phyloP scores from a whole-genome alignment of 1,140 invertebrate genomes.

The Panagrolaimus sp. region DNA sequence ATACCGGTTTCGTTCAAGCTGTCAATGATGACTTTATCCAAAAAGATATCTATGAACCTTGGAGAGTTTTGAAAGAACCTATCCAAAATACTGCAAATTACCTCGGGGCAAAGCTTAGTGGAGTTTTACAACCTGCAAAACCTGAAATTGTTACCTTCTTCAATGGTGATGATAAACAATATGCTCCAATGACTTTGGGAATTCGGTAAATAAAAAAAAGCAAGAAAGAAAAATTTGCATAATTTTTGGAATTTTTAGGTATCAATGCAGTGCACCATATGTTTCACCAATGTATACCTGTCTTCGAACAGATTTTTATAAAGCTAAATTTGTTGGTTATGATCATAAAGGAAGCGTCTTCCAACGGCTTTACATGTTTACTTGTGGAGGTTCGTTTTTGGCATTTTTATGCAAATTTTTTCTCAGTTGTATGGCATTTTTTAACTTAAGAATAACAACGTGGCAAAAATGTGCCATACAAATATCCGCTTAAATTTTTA shows the following conservation, averaged over 20 bases:
- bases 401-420: neutral
- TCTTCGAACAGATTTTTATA: conserved; percentile 4
- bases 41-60: neutral
- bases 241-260: no score
- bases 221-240: no score
- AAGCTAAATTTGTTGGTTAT: conserved; percentile 1
- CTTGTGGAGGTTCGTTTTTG: neutral
- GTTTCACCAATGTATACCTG: conserved; percentile 6
- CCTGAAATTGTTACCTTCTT: conserved; percentile 2
- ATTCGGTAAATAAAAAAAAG: no score
- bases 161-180: neutral
- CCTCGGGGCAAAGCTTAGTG: neutral
- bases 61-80: neutral
- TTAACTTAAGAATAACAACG: no score
- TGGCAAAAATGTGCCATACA: no score
- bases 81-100: neutral
- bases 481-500: no score
- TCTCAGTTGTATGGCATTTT: no score
- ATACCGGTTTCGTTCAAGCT: neutral
- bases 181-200: neutral
- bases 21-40: conserved; percentile 7
- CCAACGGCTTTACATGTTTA: conserved; percentile 6
- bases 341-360: neutral
- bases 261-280: neutral
- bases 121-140: neutral